Percentiles rank a stretch among this genome's conserved stretches.
Conservation (phyloP, 2,888 invertebrate genomes). For the Ornithoptera priamus region DNA sequence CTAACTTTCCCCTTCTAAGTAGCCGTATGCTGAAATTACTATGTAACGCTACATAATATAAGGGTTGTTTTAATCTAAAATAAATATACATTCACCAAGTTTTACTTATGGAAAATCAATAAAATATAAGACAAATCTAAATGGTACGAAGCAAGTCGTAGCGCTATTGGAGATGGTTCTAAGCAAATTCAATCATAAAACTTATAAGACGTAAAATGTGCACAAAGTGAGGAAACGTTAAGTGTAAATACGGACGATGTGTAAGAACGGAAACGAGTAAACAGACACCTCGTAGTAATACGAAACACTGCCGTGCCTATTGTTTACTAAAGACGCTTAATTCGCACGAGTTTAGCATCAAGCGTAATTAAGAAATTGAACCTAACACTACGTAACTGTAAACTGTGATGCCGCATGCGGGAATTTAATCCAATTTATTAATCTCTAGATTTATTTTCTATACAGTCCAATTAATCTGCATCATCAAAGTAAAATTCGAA, state of each 20-base stretch:
- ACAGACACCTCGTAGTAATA: conserved; percentile 4
- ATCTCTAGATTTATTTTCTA: too few species aligned
- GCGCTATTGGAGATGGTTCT: conserved; percentile 4
- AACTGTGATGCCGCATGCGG: too few species aligned
- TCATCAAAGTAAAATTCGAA: too few species aligned
- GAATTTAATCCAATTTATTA: too few species aligned
- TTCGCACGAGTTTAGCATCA: conserved; percentile 7
- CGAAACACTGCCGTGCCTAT: conserved; percentile 11
- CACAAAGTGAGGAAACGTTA: conserved; percentile 21
- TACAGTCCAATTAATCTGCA: too few species aligned
- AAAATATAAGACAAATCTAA: too few species aligned
- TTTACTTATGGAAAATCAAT: too few species aligned
- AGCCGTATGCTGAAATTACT: too few species aligned
- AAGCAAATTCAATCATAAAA: conserved; percentile 12
- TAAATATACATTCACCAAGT: too few species aligned
- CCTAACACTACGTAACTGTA: neutral
- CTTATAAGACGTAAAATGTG: conserved; percentile 6
- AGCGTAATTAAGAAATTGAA: conserved; percentile 13
- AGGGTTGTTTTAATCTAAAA: too few species aligned
- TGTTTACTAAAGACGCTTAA: conserved; percentile 16
- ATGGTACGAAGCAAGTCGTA: neutral
- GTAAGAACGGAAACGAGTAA: conserved; percentile 14
- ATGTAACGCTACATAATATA: too few species aligned
- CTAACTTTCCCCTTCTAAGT: too few species aligned
- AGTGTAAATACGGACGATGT: conserved; percentile 20